phyloP scores from a whole-genome alignment of 2,888 invertebrate genomes.

The Cephonodes hylas region DNA sequence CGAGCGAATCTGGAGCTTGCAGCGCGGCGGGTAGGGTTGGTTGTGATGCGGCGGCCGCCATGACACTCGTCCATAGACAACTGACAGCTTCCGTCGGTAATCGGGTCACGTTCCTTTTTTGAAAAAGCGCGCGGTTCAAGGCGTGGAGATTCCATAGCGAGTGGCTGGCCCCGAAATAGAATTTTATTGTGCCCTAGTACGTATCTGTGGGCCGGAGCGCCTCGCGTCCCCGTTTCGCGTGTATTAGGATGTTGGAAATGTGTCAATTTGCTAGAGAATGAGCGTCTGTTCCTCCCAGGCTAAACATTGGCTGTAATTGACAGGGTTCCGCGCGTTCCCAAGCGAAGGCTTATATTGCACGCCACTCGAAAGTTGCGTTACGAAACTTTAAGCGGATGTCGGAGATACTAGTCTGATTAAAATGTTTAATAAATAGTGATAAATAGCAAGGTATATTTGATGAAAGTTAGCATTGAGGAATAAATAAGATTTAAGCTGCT shows the following conservation, averaged over 20 bases:
- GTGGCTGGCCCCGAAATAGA: conserved; percentile 41
- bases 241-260: not conserved
- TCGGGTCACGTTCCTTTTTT: conserved; percentile 79
- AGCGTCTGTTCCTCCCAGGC: conserved; percentile 3
- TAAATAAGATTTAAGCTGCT: too few relatives aligned
- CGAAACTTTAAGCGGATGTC: not conserved
- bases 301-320: not conserved
- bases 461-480: too few relatives aligned
- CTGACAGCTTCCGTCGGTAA: conserved; percentile 76
- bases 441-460: not conserved
- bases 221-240: conserved; percentile 1
- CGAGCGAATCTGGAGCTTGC: conserved; percentile 40
- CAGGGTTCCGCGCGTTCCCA: not conserved
- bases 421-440: not conserved
- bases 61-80: conserved; percentile 59
- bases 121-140: conserved; percentile 51
- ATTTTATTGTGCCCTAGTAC: conserved; percentile 36
- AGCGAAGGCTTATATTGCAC: not conserved
- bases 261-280: conserved; percentile 7
- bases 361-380: not conserved
- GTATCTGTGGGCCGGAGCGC: conserved; percentile 2
- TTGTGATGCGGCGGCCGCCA: conserved; percentile 42
- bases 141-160: conserved; percentile 35
- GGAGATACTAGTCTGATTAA: not conserved
- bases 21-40: conserved; percentile 36